A percentile compares a stretch with the other conserved stretches of the same genome.
Conservation (phyloP, 92 coral and sea anemone species). For the Scolanthus callimorphus region DNA sequence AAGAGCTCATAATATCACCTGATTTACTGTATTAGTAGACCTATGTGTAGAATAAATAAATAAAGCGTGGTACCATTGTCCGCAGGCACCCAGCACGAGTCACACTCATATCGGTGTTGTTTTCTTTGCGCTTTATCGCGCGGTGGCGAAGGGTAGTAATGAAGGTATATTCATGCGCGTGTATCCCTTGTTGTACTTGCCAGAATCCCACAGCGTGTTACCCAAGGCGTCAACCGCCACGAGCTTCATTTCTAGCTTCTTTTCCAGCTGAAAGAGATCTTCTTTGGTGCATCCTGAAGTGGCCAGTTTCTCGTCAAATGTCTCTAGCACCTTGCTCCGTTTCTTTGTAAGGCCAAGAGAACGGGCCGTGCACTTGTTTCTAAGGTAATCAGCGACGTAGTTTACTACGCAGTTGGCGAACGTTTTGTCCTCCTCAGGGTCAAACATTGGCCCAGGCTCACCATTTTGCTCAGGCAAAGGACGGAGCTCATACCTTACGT, state of each 20-base stretch:
- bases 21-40: too few relatives aligned
- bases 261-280: conserved; percentile 20
- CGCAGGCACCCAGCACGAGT: too few relatives aligned
- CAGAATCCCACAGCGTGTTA: conserved; percentile 36
- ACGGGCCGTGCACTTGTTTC: conserved; percentile 14
- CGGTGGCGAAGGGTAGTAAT: too few relatives aligned
- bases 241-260: conserved; percentile 12
- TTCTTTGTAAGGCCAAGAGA: conserved; percentile 27
- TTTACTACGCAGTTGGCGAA: conserved; percentile 21
- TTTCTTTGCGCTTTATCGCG: too few relatives aligned
- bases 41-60: too few relatives aligned
- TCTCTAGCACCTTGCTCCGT: conserved; percentile 10
- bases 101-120: too few relatives aligned
- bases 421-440: conserved; percentile 12
- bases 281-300: conserved; percentile 16
- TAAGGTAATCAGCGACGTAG: conserved; percentile 23
- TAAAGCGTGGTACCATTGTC: too few relatives aligned
- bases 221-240: conserved; percentile 30
- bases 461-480: conserved; percentile 26
- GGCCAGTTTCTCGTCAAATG: conserved; percentile 27
- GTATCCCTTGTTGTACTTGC: conserved; percentile 4
- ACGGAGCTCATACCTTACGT: conserved; percentile 26
- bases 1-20: too few relatives aligned
- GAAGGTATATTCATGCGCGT: conserved; percentile 12
- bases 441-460: conserved; percentile 26